Evolutionary conservation across 1,140 invertebrate species (phyloP), one percentile per base, ranked within the genome.

Genomic region (Phthorimaea operculella): DNA sequence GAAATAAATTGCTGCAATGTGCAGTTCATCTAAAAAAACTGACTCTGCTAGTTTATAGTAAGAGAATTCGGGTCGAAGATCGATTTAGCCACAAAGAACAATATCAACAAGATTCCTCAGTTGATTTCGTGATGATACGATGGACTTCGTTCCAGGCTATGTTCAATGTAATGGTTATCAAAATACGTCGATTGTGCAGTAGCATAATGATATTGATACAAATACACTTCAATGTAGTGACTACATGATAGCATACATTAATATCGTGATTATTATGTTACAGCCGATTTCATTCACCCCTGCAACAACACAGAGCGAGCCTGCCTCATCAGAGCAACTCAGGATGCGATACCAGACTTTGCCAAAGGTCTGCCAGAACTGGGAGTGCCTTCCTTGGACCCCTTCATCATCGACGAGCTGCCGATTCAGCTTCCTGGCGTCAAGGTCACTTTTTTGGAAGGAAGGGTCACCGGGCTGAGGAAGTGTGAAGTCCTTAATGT

Each of bases 401-500:
- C 81, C 0, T 85, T 85, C 47, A 36, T 83, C 17, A 83, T 84
- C 15, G 77, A 84, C 9, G 71, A 83, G 47, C 63, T 84, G 18
- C 81, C 81, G 5, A 84, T 84, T 16, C 81, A 84, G 39, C 60
- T 84, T 14, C 81, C 81, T 0, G 81, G 81, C 5, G 76, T 84
- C 51, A 84, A 79, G 44, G 81, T 84, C 44, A 84, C 81, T 1
- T 84, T 84, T 47, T 56, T 77, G 6, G 70, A 73, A n/a, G 81
- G 81, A n/a, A 84, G 76, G 51, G 78, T 71, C 12, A 81, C 81
- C 3, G 81, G 81, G 0, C 60, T 84, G 15, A 65, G 67, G 34
- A 83, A 84, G 51, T 84, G 81, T 56, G 66, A 81, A 69, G 76
- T 81, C 33, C 49, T 77, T 17, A 83, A 84, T 68, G 81, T 83